Conservation (phyloP, 1,140 invertebrate species). For the Scaptomyza pallida region DNA sequence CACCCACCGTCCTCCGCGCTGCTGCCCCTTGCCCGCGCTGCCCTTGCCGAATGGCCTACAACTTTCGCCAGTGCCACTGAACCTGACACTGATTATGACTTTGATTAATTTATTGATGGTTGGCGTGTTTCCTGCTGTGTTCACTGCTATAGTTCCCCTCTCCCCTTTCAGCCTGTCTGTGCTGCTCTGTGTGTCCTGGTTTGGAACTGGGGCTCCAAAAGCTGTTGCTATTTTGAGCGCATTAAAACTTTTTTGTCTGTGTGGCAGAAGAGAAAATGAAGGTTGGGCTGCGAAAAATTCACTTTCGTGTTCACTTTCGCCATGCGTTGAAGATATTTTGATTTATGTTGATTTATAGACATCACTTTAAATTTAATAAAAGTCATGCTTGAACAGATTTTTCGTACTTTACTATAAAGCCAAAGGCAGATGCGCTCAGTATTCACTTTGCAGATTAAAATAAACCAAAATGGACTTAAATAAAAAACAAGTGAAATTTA, state of each 20-base stretch:
- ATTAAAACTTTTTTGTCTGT: conserved; percentile 61
- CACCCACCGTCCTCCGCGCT: too few relatives aligned
- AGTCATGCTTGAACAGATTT: conserved; percentile 63
- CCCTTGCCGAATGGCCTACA: conserved; percentile 44
- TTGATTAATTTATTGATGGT: conserved; percentile 84
- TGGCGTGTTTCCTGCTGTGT: conserved; percentile 78
- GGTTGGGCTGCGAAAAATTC: conserved; percentile 19
- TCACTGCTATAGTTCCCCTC: background rate
- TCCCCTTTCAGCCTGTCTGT: background rate
- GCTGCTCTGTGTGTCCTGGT: conserved; percentile 4
- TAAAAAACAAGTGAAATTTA: conserved; percentile 70
- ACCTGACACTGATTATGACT: conserved; percentile 83
- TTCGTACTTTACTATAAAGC: conserved; percentile 42
- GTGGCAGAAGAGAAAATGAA: background rate
- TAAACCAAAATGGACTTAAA: conserved; percentile 12
- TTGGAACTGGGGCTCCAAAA: background rate
- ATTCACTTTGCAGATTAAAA: conserved; percentile 80
- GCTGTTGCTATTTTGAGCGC: conserved; percentile 38
- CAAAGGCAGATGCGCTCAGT: conserved; percentile 61
- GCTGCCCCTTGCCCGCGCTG: too few relatives aligned
- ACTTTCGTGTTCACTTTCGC: conserved; percentile 46
- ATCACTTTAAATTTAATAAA: conserved; percentile 82
- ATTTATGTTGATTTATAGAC: conserved; percentile 82
- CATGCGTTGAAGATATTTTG: conserved; percentile 55
- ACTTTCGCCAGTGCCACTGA: conserved; percentile 70